These are phyloP conservation scores for Ligdia adustata DNA, from an alignment of 2,888 invertebrate genomes.

Conservation along the genomic window DNA sequence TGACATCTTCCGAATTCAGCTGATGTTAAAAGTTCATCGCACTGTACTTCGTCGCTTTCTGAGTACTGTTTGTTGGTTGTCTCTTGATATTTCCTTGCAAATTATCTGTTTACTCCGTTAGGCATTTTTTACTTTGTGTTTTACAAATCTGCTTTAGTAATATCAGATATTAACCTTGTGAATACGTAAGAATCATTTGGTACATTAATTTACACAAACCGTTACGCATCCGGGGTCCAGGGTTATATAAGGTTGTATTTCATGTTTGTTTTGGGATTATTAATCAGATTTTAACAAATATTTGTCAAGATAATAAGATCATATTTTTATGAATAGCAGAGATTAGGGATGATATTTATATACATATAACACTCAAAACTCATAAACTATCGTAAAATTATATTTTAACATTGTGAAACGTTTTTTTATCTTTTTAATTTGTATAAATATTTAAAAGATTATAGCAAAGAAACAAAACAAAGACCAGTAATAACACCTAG, in stretches of 20 bases:
- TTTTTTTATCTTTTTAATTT: too few relatives aligned
- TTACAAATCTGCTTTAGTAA: constrained; percentile 2
- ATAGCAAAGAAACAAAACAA: too few relatives aligned
- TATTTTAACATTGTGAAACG: too few relatives aligned
- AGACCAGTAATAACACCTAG: too few relatives aligned
- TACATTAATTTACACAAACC: constrained; percentile 11
- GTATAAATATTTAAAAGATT: too few relatives aligned
- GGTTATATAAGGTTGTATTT: constrained; percentile 18
- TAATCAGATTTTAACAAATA: constrained; percentile 21
- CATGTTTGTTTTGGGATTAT: constrained; percentile 21
- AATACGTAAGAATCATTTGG: constrained; percentile 9
- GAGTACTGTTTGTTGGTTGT: constrained; percentile 15
- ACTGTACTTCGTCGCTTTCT: constrained; percentile 36
- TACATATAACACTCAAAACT: too few relatives aligned
- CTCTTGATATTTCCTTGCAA: constrained; percentile 10
- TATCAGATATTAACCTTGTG: constrained; percentile 1
- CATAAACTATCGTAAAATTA: too few relatives aligned
- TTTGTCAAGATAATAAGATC: neutral
- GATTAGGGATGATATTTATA: too few relatives aligned
- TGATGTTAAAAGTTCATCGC: constrained; percentile 45
- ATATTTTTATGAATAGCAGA: too few relatives aligned
- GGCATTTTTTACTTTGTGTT: constrained; percentile 35
- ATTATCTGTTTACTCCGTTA: constrained; percentile 20
- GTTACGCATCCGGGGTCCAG: constrained; percentile 6
- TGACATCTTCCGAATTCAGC: constrained; percentile 50